Evolutionary conservation across 2,113 vertebrate genomes (phyloP), one percentile per base, ranked within the genome.

Genomic region (Ifrita kowaldi): DNA sequence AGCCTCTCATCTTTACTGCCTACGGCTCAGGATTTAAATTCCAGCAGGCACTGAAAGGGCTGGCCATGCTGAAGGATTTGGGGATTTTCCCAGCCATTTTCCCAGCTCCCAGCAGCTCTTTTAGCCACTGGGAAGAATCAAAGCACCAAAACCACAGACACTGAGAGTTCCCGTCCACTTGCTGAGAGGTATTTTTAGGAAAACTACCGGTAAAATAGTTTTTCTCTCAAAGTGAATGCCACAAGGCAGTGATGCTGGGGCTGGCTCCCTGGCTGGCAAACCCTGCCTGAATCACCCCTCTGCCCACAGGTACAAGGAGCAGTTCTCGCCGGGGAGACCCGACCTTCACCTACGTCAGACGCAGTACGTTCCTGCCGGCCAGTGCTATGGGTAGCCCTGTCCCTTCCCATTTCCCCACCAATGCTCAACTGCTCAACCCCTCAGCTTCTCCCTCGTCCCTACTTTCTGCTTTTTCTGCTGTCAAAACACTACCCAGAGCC

Each of bases 231-330:
- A 77, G 49, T 4, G 6, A 11, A 35, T 12, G 46, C 33, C 47
- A 27, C 65, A 33, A 69, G 41, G 35, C 52, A 56, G 60, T 0
- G 14, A 46, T 35, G 18, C n/a, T 62, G 88, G 32, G 62, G 47
- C 15, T 75, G 69, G 33, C 16, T 75, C 47, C 47, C 22, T 49
- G 30, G 7, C 47, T 69, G 30, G 41, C 26, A 69, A 56, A 49
- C 71, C 35, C 95, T 99, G 98, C 89, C 98, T 98, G 23, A 99
- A 99, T 93, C 98, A 99, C 8, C 97, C 98, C 98, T 99, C 53
- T 99, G 98, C 95, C 98, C 3, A 76, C 96, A 98, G 99, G 98
- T 99, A 76, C 97, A 11, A 87, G 84, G 12, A 71, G 93, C 92
- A 82, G 57, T 68, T 76, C 92, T 92, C 94, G 30, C 52, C n/a